Conservation (phyloP, 2,888 invertebrate species). For the Lampropteryx suffumata region DNA sequence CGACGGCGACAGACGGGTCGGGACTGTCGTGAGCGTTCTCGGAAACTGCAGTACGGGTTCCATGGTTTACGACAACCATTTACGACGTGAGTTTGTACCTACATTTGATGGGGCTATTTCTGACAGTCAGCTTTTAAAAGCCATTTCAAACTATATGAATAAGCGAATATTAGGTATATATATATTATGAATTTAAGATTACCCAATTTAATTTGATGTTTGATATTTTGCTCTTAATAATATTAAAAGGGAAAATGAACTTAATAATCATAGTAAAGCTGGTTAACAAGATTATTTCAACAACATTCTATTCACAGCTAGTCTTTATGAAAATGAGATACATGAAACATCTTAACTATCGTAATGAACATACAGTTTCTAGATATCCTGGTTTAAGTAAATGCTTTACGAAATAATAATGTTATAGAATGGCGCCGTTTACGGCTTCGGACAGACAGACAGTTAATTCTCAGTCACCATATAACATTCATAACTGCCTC, state of each 20-base stretch:
- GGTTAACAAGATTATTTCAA: too few species aligned
- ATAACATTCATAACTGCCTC: conserved; percentile 54
- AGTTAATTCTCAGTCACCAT: conserved; percentile 41
- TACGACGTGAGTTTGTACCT: conserved; percentile 18
- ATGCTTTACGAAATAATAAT: conserved; percentile 28
- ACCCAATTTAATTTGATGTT: too few species aligned
- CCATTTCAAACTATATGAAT: background rate
- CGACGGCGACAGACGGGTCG: background rate
- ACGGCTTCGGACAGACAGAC: conserved; percentile 29
- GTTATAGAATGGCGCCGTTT: conserved; percentile 30
- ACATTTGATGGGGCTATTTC: conserved; percentile 15
- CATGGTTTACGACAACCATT: conserved; percentile 18
- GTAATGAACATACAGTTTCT: conserved; percentile 7
- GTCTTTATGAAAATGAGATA: too few species aligned
- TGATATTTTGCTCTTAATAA: too few species aligned
- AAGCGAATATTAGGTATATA: background rate
- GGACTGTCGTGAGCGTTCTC: conserved; percentile 5
- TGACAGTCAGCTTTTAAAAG: conserved; percentile 4
- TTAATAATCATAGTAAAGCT: too few species aligned
- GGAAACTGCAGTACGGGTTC: conserved; percentile 10
- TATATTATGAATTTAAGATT: background rate
- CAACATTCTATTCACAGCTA: too few species aligned
- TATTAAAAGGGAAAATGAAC: too few species aligned
- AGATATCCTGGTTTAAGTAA: conserved; percentile 12
- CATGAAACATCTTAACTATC: too few species aligned